phyloP scores from a whole-genome alignment of 2,888 invertebrate genomes.

The Proisotoma minuta region DNA sequence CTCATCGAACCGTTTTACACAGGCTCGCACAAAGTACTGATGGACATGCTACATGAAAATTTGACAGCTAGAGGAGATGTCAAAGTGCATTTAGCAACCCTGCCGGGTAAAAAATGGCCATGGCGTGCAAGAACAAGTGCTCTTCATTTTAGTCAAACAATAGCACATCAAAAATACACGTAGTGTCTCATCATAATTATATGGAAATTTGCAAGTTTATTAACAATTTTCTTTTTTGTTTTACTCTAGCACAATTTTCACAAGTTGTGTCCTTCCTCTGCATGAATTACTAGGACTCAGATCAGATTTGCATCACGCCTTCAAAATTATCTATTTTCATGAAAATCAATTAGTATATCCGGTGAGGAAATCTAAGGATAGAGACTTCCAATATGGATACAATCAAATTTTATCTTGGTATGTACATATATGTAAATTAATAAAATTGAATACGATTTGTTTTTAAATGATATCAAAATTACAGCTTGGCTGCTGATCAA shows the following conservation, averaged over 20 bases:
- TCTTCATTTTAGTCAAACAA: conserved; percentile 59
- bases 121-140: conserved; percentile 69
- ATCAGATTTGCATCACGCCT: conserved; percentile 58
- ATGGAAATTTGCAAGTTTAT: conserved; percentile 4
- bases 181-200: conserved; percentile 34
- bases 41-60: conserved; percentile 36
- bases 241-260: conserved; percentile 56
- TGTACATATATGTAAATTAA: conserved; percentile 39
- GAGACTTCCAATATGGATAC: conserved; percentile 71
- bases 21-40: conserved; percentile 64
- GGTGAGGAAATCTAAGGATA: conserved; percentile 59
- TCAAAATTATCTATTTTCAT: conserved; percentile 70
- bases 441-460: not conserved
- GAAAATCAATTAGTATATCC: conserved; percentile 73
- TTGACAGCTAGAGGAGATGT: conserved; percentile 23
- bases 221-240: conserved; percentile 9
- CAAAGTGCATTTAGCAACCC: conserved; percentile 52
- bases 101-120: conserved; percentile 71
- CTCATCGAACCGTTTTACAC: conserved; percentile 68
- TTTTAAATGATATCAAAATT: not conserved
- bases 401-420: conserved; percentile 69
- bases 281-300: conserved; percentile 65
- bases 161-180: conserved; percentile 56
- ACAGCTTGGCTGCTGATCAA: conserved; percentile 63
- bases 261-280: conserved; percentile 66